A percentile compares a stretch with the other conserved stretches of the same genome.
These are phyloP conservation scores for Dasyprocta punctata DNA, from an alignment of 2,113 vertebrate genomes.

Conservation along the genomic window DNA sequence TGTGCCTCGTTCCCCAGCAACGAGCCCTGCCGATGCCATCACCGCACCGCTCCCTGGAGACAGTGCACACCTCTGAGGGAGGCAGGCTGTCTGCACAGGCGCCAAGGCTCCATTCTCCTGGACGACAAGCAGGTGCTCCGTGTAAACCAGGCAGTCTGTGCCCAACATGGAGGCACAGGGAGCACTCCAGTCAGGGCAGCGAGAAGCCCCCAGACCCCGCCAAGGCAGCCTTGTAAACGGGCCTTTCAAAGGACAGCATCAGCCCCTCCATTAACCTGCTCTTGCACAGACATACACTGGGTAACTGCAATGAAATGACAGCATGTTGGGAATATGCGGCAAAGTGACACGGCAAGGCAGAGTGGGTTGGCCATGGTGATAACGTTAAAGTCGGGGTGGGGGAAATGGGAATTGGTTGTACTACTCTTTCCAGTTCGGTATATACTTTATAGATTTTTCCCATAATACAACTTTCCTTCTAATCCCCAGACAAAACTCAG, in stretches of 20 bases:
- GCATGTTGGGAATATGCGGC: neutral
- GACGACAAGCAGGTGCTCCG: neutral
- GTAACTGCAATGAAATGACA: neutral
- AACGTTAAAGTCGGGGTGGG: neutral
- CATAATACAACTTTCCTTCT: constrained; percentile 23
- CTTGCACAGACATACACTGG: neutral
- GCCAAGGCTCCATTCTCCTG: neutral
- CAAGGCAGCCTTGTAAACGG: neutral
- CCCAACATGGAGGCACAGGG: neutral
- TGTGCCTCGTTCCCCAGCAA: neutral
- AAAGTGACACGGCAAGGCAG: neutral
- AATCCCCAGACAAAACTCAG: constrained; percentile 8
- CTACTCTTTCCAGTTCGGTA: neutral
- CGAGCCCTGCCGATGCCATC: neutral
- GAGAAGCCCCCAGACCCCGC: neutral
- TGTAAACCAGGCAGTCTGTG: neutral
- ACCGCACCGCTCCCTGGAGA: neutral
- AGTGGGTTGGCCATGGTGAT: neutral
- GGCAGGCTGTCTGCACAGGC: neutral
- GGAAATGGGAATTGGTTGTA: neutral
- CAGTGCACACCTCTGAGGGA: neutral
- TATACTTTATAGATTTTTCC: neutral
- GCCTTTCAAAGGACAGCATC: neutral
- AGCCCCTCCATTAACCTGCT: neutral
- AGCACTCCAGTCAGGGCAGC: neutral